Conservation (phyloP, 1,140 invertebrate genomes). For the Drosophila miranda region DNA sequence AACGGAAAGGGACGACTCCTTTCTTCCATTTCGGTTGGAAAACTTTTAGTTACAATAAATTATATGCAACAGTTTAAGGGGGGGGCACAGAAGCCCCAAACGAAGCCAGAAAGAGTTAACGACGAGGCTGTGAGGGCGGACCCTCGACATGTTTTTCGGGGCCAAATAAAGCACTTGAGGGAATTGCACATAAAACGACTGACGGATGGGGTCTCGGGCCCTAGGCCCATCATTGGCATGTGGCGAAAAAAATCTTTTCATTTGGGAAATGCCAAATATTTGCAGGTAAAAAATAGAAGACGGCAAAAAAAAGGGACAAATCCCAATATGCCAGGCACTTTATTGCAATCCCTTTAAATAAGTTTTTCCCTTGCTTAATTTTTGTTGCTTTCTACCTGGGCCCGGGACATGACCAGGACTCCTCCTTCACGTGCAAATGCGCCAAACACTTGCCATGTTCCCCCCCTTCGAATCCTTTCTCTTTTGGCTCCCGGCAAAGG, state of each 20-base stretch:
- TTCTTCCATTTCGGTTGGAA: constrained; percentile 24
- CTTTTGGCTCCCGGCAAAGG: constrained; percentile 43
- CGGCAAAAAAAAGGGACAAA: constrained; percentile 56
- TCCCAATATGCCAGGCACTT: constrained; percentile 78
- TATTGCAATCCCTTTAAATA: constrained; percentile 80
- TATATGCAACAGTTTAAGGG: constrained; percentile 75
- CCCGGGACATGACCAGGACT: neutral
- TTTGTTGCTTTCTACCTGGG: constrained; percentile 28
- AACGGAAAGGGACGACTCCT: constrained; percentile 24
- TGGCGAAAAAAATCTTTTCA: constrained; percentile 73
- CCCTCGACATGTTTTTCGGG: constrained; percentile 27
- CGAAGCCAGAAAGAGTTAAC: constrained; percentile 63
- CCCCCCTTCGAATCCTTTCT: constrained; percentile 39
- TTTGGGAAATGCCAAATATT: constrained; percentile 71
- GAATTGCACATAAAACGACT: constrained; percentile 77
- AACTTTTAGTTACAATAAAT: constrained; percentile 80
- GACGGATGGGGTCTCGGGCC: constrained; percentile 29
- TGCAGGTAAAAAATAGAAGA: constrained; percentile 64
- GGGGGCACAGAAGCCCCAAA: constrained; percentile 6
- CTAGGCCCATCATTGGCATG: constrained; percentile 68
- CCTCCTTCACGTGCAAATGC: constrained; percentile 58
- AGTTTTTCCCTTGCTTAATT: constrained; percentile 44
- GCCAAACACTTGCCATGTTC: constrained; percentile 40
- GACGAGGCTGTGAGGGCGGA: constrained; percentile 34
- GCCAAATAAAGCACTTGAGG: constrained; percentile 80